Base-by-base conservation (phyloP, 2,888 invertebrate species). In the Apamea sordens region DNA sequence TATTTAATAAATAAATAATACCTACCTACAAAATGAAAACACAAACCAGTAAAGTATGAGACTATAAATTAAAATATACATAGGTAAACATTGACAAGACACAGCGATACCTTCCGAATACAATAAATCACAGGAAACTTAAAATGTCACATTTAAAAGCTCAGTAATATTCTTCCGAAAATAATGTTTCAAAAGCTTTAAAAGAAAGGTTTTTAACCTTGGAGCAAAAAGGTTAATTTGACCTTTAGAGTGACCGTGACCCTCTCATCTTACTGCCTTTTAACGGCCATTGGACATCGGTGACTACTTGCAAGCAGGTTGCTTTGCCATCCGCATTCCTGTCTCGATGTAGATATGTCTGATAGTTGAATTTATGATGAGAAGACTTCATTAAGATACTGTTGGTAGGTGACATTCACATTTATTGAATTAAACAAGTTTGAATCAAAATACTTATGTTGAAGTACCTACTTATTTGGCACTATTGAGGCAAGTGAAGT, bases 161-260 rank as follows among this genome's bases (percentile, higher is more conserved):
- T 21, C n/a, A 73, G 28, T 53, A 47, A 50, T 41, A 68, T 72
- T 32, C n/a, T 73, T 76, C 50, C 41, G n/a, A 47, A n/a, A 21
- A 76, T 76, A 72, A 73, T 47, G 24, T 71, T 50, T 44, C 41
- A 84, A 44, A 69, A 69, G n/a, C 32, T n/a, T 72, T 41, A 73
- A 84, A 83, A 76, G 76, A 83, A 83, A 85, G 65, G 73, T 80
- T 70, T 47, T 41, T 44, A 28, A n/a, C 72, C 63, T 81, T 81
- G 76, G 28, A 84, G 21, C 21, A 56, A 73, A 81, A 81, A 85
- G 63, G 73, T 81, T 73, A 50, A 68, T 61, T 72, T 53, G 47
- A 80, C 61, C 72, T 73, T 81, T 53, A 28, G 7, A 18, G 47
- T 24, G 70, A 21, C 70, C 73, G 21, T 84, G 85, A 74, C 82